Percentiles rank a stretch among this genome's conserved stretches.
Conservation (phyloP, 1,140 invertebrate species). For the Rhagoletis zephyria region DNA sequence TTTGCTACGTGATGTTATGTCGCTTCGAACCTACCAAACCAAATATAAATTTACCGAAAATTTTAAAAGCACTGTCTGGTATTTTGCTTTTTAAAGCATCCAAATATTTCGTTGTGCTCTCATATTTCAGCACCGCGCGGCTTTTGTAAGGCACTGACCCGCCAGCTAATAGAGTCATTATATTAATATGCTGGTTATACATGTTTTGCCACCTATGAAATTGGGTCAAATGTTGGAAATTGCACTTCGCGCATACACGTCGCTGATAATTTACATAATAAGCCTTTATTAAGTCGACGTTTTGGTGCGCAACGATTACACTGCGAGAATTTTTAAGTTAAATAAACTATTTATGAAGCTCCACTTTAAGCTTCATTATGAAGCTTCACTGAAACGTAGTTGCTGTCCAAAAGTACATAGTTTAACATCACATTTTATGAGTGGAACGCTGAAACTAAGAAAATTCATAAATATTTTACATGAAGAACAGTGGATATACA, state of each 20-base stretch:
- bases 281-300: background rate
- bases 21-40: background rate
- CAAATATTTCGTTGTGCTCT: background rate
- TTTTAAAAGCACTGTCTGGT: background rate
- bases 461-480: no score
- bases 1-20: background rate
- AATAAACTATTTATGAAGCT: no score
- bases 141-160: constrained; percentile 20
- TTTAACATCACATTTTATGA: no score
- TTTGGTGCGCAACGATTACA: background rate
- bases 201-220: constrained; percentile 18
- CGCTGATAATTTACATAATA: constrained; percentile 45
- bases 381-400: no score
- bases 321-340: background rate
- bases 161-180: constrained; percentile 42
- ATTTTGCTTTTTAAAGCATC: background rate
- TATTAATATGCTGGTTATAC: constrained; percentile 30
- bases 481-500: no score
- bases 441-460: no score
- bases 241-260: constrained; percentile 31
- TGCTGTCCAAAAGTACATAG: no score
- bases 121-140: background rate
- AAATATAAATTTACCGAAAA: background rate
- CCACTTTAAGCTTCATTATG: no score
- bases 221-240: constrained; percentile 39